phyloP scores from a whole-genome alignment of 1,140 invertebrate species.

The Drosophila murphyi region DNA sequence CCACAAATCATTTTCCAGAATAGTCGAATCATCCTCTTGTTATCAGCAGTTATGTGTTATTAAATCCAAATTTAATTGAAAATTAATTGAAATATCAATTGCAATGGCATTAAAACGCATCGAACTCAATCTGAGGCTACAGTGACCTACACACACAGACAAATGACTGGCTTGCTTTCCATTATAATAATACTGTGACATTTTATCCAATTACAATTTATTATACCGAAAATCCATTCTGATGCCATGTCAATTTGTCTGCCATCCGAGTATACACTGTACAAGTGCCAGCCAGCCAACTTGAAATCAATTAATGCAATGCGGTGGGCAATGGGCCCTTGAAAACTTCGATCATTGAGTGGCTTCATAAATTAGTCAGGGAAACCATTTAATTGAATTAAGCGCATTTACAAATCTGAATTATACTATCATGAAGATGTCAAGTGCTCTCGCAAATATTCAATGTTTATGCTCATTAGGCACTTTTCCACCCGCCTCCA shows the following conservation, averaged over 20 bases:
- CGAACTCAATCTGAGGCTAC: conserved; percentile 21
- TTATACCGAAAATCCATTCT: conserved; percentile 44
- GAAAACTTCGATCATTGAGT: conserved; percentile 27
- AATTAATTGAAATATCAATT: conserved; percentile 79
- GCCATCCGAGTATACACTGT: conserved; percentile 28
- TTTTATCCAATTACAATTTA: conserved; percentile 63
- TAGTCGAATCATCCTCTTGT: background rate
- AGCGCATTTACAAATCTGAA: conserved; percentile 35
- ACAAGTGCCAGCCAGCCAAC: conserved; percentile 3
- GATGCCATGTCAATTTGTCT: conserved; percentile 45
- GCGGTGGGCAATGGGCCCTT: conserved; percentile 1
- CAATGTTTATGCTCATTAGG: conserved; percentile 17
- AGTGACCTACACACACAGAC: conserved; percentile 13
- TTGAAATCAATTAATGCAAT: conserved; percentile 45
- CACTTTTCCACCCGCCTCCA: background rate
- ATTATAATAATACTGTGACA: conserved; percentile 56
- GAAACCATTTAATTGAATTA: conserved; percentile 46
- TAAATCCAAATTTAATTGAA: conserved; percentile 74
- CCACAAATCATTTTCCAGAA: conserved; percentile 21
- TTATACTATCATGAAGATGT: conserved; percentile 16
- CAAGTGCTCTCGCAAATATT: conserved; percentile 10
- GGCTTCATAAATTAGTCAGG: conserved; percentile 37
- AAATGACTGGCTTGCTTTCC: conserved; percentile 19
- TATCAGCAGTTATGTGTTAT: conserved; percentile 48
- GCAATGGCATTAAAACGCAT: conserved; percentile 64